phyloP scores from a whole-genome alignment of 2,888 invertebrate species.

The Spodoptera littoralis region DNA sequence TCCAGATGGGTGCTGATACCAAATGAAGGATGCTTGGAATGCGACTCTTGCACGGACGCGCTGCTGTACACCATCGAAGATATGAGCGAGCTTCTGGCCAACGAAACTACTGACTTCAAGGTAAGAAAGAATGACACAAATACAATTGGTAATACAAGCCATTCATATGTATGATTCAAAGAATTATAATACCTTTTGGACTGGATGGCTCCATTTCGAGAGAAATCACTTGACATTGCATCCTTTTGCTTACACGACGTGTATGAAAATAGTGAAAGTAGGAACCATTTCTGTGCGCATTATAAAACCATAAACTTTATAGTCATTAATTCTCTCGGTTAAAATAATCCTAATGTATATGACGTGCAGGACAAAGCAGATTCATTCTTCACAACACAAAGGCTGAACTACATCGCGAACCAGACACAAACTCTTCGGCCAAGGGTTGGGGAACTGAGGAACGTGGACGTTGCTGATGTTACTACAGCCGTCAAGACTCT shows the following conservation, averaged over 20 bases:
- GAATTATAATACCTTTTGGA: no score
- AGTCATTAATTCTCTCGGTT: no score
- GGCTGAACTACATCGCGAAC: constrained; percentile 94
- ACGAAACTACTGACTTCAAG: constrained; percentile 93
- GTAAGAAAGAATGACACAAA: constrained; percentile 56
- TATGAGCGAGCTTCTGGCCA: constrained; percentile 91
- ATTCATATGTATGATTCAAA: no score
- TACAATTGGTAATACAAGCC: no score
- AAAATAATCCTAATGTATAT: no score
- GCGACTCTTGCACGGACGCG: constrained; percentile 97
- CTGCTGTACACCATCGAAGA: constrained; percentile 95
- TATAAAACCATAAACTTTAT: no score
- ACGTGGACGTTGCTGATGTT: constrained; percentile 91
- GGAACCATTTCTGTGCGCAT: no score
- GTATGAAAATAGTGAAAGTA: no score
- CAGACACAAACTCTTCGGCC: constrained; percentile 91
- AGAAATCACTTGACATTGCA: no score
- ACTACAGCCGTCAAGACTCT: constrained; percentile 89
- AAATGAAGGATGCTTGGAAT: constrained; percentile 95
- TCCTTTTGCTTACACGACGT: no score
- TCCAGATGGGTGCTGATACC: constrained; percentile 95
- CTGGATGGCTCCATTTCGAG: no score
- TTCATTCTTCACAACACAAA: constrained; percentile 95
- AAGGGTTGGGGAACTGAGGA: constrained; percentile 90
- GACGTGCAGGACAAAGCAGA: constrained; percentile 92